Base-by-base conservation (phyloP, 2,888 invertebrate genomes). In the Drosophila lacicola region DNA sequence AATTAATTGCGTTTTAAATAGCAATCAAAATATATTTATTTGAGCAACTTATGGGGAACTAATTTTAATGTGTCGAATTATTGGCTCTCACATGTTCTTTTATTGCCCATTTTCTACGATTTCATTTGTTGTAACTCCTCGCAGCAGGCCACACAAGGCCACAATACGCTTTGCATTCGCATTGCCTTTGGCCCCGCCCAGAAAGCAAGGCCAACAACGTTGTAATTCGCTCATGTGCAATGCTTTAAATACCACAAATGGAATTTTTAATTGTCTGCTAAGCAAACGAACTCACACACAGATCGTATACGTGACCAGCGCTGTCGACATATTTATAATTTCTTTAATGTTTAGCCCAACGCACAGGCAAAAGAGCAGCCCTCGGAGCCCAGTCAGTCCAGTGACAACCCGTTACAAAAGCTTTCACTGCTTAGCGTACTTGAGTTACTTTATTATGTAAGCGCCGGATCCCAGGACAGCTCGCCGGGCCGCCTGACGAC, bases 371-470 rank as follows among this genome's bases (percentile, higher is more conserved):
- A 49, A 37, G 37, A 50, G 45, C 50, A 61, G 19, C 45, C 39
- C 46, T 57, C 19, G 36, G 45, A 53, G 29, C 56, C 47, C 64
- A 19, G 47, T 44, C 51, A 60, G 29, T 14, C 21, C 57, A 56
- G 67, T 45, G 70, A 60, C 65, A 80, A 72, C 72, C 72, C 82
- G 65, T 70, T 70, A 62, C 75, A 79, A 79, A 65, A 67, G 67
- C 80, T 75, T 64, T 72, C 75, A 72, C 67, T 82, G 82, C 82
- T 71, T 75, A 67, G 82, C 69, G 64, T 66, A 72, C 72, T 71
- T 70, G 75, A 78, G 75, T 68, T 69, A 78, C 75, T 83, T 78
- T 83, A 80, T 74, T 78, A 75, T 80, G 82, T 64, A 72, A 72
- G 82, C 72, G 63, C 55, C 47, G 62, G 78, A 65, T 78, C 58